Base-by-base conservation (phyloP, 1,140 invertebrate genomes). In the Lepidurus apus region DNA sequence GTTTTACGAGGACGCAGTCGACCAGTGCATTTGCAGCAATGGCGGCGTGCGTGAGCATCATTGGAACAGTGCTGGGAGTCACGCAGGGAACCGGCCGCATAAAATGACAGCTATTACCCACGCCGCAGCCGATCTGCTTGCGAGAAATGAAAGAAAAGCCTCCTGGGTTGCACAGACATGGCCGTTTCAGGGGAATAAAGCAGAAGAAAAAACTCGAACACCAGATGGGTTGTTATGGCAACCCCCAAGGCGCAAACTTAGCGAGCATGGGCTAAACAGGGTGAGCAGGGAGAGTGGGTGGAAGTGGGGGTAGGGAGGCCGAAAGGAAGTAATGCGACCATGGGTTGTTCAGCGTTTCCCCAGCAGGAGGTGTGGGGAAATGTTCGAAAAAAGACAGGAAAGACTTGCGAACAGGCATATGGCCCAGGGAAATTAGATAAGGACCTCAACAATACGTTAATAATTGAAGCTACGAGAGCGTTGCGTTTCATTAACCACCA, bases 151-250 rank as follows among this genome's bases (percentile, higher is more conserved):
- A 65, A 65, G 53, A 65, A 65, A 65, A 65, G 53, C 53, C 21
- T 13, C 53, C 53, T 65, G 53, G 34, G 34, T 34, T 34, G 34
- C 34, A 34, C 34, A 4, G 34, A 34, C 34, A 34, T 34, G 34
- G 3, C 34, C 34, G 34, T 34, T 34, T 34, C 34, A 34, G 2
- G 34, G 34, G 34, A 34, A 4, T 34, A 65, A 13, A 65, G 53
- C 53, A 13, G 9, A 21, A 65, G 53, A 21, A 21, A 65, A 17
- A 65, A 65, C 53, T 65, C 53, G 53, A 65, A n/a, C 53, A 65
- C 53, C 53, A 65, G 53, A 65, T 65, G 53, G 53, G 53, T 65
- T 65, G 53, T 65, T 65, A 65, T 65, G 53, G 53, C 53, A 65
- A 65, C 53, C 53, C 21, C 53, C 53, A n/a, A 65, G 53, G 53